phyloP scores from a whole-genome alignment of 2,797 vertebrate species.

The Tiaroga cobitis region DNA sequence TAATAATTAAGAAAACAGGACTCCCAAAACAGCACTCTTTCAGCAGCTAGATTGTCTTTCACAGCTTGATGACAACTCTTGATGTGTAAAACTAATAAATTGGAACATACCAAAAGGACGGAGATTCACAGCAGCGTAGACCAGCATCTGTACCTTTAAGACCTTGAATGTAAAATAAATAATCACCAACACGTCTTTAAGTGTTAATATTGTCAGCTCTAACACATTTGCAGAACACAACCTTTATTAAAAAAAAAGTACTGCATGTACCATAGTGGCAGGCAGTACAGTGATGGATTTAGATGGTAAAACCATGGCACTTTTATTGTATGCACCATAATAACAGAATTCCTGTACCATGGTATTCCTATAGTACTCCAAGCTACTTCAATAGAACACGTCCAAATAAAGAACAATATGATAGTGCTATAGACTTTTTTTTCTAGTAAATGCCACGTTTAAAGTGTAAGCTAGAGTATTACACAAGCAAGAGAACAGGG shows the following conservation, averaged over 20 bases:
- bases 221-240: background rate
- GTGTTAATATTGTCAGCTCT: background rate
- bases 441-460: background rate
- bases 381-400: background rate
- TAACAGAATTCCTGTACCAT: background rate
- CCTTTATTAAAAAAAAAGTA: background rate
- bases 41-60: constrained; percentile 71
- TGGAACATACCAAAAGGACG: constrained; percentile 50
- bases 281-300: no score
- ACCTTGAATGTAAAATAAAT: background rate
- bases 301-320: background rate
- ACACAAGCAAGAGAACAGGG: background rate
- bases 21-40: constrained; percentile 61
- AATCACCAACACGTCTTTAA: background rate
- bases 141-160: constrained; percentile 30
- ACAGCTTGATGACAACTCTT: constrained; percentile 69
- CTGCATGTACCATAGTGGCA: background rate
- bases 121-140: constrained; percentile 63
- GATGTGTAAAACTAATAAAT: constrained; percentile 66
- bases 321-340: background rate
- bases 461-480: background rate
- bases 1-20: constrained; percentile 32
- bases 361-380: background rate
- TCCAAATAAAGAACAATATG: background rate
- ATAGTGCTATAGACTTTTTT: background rate